These are phyloP conservation scores for Arenicola marina DNA, from an alignment of 2,888 invertebrate genomes.

Conservation along the genomic window DNA sequence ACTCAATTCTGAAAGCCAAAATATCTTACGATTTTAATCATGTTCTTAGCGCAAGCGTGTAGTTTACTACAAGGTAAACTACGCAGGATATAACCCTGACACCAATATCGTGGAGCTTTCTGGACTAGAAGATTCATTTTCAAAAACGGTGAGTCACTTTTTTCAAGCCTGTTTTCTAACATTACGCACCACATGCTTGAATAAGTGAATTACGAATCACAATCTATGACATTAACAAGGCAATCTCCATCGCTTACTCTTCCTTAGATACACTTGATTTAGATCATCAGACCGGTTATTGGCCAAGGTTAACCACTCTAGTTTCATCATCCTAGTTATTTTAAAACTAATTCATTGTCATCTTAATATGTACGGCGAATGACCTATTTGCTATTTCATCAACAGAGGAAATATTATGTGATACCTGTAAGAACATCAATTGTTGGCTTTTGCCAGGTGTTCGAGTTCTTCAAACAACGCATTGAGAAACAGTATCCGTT, in stretches of 20 bases:
- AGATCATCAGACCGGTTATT: not conserved
- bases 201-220: no score
- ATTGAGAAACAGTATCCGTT: constrained; percentile 50
- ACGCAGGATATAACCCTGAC: constrained; percentile 43
- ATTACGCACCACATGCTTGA: no score
- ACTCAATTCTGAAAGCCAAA: not conserved
- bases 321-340: not conserved
- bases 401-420: no score
- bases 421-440: no score
- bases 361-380: no score
- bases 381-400: no score
- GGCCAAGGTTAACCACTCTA: not conserved
- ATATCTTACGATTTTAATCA: not conserved
- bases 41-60: constrained; percentile 45
- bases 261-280: not conserved
- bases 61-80: constrained; percentile 45
- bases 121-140: constrained; percentile 43
- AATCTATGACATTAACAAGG: no score
- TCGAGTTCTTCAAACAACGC: constrained; percentile 53
- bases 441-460: constrained; percentile 44
- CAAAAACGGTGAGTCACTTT: constrained; percentile 43
- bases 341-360: no score
- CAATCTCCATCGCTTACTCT: not conserved
- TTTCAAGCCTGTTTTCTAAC: no score
- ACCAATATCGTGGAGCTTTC: constrained; percentile 39